Evolutionary conservation across 2,888 invertebrate species (phyloP), one percentile per base, ranked within the genome.

Genomic region (Pyrrhosoma nymphula): DNA sequence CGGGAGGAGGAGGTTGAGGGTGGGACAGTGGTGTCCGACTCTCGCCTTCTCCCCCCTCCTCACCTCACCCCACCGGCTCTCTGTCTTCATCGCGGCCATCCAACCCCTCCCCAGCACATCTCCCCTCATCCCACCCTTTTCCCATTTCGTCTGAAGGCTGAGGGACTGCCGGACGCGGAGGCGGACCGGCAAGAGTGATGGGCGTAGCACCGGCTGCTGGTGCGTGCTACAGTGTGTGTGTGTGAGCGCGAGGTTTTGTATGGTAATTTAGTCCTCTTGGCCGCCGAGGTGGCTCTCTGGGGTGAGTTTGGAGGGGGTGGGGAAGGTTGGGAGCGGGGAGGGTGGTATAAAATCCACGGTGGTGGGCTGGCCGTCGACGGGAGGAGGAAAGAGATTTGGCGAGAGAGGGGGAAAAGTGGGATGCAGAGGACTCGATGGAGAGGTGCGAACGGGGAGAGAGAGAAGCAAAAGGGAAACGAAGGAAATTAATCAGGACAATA

Each of bases 131-230:
- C 12, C 12, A 12, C 82, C 35, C 82, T 18, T 16, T 35, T 47
- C 56, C 89, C 56, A 47, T 89, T 56, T 89, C 91, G 93, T 93
- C 93, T 93, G 93, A 93, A 93, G 93, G 90, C 60, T 90, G 90
- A 90, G 90, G 30, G 63, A 91, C 91, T 91, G 91, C 91, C 91
- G 91, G 91, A 91, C 91, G 91, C 91, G 91, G 91, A 89, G 89
- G 89, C 89, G 89, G 89, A 89, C 89, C n/a, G 89, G 56, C 47
- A 69, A 91, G 91, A 75, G 93, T 93, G 93, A 93, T 93, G 93
- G 93, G 93, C 93, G 93, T 69, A 91, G 47, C 63, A n/a, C 91
- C 91, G 91, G 91, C 91, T 91, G 91, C 60, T 93, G 93, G 93
- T 93, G 93, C 69, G 93, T 93, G 93, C 56, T 30, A 56, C 20